Evolutionary conservation across 2,113 vertebrate genomes (phyloP), one percentile per base, ranked within the genome.

Genomic region (Cyanoderma ruficeps): DNA sequence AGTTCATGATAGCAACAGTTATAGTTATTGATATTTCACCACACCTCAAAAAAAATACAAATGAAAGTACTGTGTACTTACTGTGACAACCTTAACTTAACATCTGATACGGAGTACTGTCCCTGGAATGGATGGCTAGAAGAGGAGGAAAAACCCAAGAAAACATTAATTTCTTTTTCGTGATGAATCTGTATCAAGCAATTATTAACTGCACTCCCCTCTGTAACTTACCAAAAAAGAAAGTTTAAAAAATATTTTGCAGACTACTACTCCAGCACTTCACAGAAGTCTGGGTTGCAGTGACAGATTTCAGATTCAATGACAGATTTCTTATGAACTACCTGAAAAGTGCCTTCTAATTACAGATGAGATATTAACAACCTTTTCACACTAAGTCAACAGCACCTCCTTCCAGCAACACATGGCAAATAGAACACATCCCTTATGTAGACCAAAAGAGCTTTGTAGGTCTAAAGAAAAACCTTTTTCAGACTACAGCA

Each of bases 101-200:
- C 98, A 53, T 99, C 99, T 5, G 99, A 98, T 22, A 99, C 99
- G 3, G 99, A 99, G 97, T 99, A 99, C 90, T 99, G 99, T 35
- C 99, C 99, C 95, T 99, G 99, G 97, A 99, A 99, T 13, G 99
- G 99, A 84, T 99, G 99, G 74, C 99, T 99, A 72, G 19, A 96
- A 93, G 50, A 86, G 7, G 33, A 92, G 37, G 80, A 68, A 92
- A 88, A 60, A 56, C 4, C 5, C 49, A 0, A 83, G 53, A 90
- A 85, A 75, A 72, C 17, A 65, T 68, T 39, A 42, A 27, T 87
- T 75, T 75, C 28, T 87, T 87, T 59, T 55, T 7, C 42, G 57
- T 1, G 0, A 60, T 52, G 10, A 95, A 69, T 30, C 46, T 27
- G 0, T 52, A 71, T 16, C 21, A 83, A 3, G 3, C 5, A 44